A percentile compares a stretch with the other conserved stretches of the same genome.
Conservation (phyloP, 2,888 invertebrate species). For the Kryphioiulus occultus region DNA sequence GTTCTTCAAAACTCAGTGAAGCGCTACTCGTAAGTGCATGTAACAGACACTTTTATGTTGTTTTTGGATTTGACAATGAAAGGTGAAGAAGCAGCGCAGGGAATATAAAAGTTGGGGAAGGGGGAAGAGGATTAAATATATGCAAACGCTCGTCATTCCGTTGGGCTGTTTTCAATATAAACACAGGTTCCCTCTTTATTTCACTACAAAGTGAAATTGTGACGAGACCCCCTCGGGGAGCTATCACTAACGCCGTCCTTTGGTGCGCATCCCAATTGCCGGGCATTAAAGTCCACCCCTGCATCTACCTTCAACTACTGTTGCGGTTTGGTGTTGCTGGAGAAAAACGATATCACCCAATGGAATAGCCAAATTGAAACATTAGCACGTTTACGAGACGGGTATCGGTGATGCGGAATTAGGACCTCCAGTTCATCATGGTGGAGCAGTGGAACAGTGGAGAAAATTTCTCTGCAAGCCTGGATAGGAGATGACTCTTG, state of each 20-base stretch:
- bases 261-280: constrained; percentile 8
- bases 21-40: constrained; percentile 35
- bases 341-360: background rate
- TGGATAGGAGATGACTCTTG: background rate
- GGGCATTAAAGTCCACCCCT: background rate
- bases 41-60: constrained; percentile 31
- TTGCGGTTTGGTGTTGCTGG: background rate
- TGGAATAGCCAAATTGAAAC: constrained; percentile 10
- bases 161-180: constrained; percentile 13
- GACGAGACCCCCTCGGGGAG: background rate
- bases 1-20: constrained; percentile 31
- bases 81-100: constrained; percentile 12
- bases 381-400: background rate
- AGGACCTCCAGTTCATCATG: background rate
- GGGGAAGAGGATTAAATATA: constrained; percentile 28
- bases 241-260: constrained; percentile 30
- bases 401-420: background rate
- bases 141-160: constrained; percentile 25
- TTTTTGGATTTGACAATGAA: constrained; percentile 35
- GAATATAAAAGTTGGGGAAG: background rate
- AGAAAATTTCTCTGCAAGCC: background rate
- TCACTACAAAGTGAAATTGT: constrained; percentile 3
- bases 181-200: background rate
- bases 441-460: background rate
- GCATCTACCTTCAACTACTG: background rate